Conservation (phyloP, 2,888 invertebrate genomes). For the Gari tellinella region DNA sequence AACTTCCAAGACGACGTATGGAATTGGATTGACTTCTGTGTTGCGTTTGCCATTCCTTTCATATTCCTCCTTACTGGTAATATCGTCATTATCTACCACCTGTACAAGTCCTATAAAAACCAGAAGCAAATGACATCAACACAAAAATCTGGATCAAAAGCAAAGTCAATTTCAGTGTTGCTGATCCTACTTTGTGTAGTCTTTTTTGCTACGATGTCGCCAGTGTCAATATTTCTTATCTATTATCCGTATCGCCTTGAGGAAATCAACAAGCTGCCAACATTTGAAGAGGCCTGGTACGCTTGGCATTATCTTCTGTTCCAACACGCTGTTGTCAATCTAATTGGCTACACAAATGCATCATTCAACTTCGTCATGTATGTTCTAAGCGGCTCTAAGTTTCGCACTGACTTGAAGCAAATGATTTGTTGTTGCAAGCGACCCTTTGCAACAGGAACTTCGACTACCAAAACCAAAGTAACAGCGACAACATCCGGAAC, state of each 20-base stretch:
- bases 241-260: constrained; percentile 21
- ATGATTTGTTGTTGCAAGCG: constrained; percentile 19
- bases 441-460: too few species aligned
- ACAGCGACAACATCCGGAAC: too few species aligned
- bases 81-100: constrained; percentile 28
- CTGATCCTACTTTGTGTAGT: constrained; percentile 30
- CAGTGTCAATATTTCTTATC: constrained; percentile 23
- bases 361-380: constrained; percentile 50
- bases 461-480: too few species aligned
- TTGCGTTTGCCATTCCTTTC: constrained; percentile 38
- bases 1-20: constrained; percentile 33
- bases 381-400: constrained; percentile 47
- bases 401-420: constrained; percentile 23
- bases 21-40: constrained; percentile 31
- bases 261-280: constrained; percentile 13
- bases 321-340: constrained; percentile 36
- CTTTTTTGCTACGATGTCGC: constrained; percentile 43
- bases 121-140: constrained; percentile 24
- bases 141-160: constrained; percentile 6
- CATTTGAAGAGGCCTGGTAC: constrained; percentile 26
- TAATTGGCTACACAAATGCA: constrained; percentile 50
- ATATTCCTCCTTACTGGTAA: constrained; percentile 26
- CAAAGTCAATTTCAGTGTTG: constrained; percentile 31
- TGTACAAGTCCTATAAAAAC: constrained; percentile 15
- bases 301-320: constrained; percentile 35